These are phyloP conservation scores for Amphimedon queenslandica DNA, from an alignment of 37 sponge, comb jelly and placozoan genomes.

Conservation along the genomic window DNA sequence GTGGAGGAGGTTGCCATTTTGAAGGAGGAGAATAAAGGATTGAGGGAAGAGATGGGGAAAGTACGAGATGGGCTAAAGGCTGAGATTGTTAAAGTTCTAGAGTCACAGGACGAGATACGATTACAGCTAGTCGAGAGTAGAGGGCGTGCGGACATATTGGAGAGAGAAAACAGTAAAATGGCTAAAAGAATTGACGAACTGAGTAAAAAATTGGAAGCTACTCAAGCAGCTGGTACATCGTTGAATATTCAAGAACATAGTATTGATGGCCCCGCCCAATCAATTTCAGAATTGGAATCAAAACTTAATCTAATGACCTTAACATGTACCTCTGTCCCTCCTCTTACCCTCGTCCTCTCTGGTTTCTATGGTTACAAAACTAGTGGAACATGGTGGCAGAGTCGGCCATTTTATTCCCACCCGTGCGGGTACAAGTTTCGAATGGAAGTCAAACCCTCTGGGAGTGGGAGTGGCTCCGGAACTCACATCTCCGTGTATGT, in stretches of 20 bases:
- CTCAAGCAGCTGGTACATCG: background rate
- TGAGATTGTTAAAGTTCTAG: background rate
- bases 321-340: background rate
- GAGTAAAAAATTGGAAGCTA: background rate
- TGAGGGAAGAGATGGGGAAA: background rate
- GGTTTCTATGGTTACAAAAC: background rate
- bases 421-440: constrained; percentile 34
- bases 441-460: constrained; percentile 20
- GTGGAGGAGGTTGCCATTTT: too few species aligned
- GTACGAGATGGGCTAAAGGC: background rate
- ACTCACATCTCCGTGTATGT: constrained; percentile 23
- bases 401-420: constrained; percentile 23
- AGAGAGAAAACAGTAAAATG: too few species aligned
- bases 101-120: background rate
- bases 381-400: constrained; percentile 7
- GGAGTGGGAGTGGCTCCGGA: constrained; percentile 18
- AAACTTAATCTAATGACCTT: background rate
- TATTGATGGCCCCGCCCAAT: too few species aligned
- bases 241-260: too few species aligned
- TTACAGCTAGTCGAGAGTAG: background rate
- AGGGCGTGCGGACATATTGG: background rate
- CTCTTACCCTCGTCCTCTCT: background rate
- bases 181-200: background rate
- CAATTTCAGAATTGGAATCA: background rate
- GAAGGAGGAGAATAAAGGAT: background rate